These are phyloP conservation scores for Champsocephalus gunnari DNA, from an alignment of 2,797 vertebrate genomes.

Conservation along the genomic window DNA sequence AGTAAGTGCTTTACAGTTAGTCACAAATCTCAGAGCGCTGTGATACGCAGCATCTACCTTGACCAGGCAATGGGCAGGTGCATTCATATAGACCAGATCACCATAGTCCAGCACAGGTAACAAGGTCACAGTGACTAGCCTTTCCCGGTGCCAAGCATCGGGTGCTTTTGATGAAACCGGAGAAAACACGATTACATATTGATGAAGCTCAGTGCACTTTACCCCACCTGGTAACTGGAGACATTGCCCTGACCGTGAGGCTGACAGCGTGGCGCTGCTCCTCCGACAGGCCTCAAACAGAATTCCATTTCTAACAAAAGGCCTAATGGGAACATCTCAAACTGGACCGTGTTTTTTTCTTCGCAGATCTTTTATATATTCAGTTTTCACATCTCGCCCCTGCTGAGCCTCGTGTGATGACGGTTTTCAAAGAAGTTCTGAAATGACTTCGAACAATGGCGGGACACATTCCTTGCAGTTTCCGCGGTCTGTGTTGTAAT, in stretches of 20 bases:
- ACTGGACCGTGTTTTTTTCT: slow-evolving; percentile 10
- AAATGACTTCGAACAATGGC: slow-evolving; percentile 32
- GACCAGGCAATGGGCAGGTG: too few relatives aligned
- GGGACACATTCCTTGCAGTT: slow-evolving; percentile 53
- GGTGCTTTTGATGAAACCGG: slow-evolving; percentile 63
- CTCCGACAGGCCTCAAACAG: slow-evolving; percentile 44
- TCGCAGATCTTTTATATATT: slow-evolving; percentile 11
- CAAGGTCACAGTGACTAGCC: too few relatives aligned
- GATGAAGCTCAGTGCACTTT: slow-evolving; percentile 63
- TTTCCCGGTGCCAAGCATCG: slow-evolving; percentile 29
- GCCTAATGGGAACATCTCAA: slow-evolving; percentile 23
- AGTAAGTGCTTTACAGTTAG: too few relatives aligned
- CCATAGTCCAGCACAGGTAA: too few relatives aligned
- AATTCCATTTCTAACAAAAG: slow-evolving; percentile 54
- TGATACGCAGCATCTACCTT: too few relatives aligned
- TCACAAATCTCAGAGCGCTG: too few relatives aligned
- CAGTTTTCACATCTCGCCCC: not conserved
- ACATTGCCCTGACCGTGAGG: slow-evolving; percentile 49
- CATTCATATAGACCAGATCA: too few relatives aligned
- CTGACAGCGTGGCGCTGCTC: slow-evolving; percentile 27
- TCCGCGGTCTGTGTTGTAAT: slow-evolving; percentile 57
- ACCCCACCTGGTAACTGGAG: slow-evolving; percentile 74
- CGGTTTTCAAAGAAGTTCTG: slow-evolving; percentile 20
- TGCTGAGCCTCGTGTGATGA: slow-evolving; percentile 2
- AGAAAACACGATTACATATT: slow-evolving; percentile 78